phyloP scores from a whole-genome alignment of 2,888 invertebrate species.

The Leptopilina syphax region DNA sequence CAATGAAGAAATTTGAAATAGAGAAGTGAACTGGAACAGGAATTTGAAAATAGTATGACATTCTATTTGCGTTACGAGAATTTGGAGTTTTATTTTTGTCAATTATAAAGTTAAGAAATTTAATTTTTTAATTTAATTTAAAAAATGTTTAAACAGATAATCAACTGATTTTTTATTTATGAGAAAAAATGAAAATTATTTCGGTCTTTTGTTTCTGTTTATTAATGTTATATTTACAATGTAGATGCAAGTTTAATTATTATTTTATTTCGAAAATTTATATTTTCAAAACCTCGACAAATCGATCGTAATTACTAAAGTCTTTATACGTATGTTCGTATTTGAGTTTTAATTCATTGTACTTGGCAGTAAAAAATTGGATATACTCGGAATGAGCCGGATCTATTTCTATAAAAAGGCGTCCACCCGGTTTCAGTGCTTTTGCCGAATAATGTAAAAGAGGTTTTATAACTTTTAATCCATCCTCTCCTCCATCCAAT shows the following conservation, averaged over 20 bases:
- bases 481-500: constrained; percentile 83
- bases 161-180: too few species aligned
- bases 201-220: neutral
- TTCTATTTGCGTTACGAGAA: too few species aligned
- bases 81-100: too few species aligned
- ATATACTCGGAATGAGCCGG: constrained; percentile 79
- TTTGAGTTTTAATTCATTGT: constrained; percentile 71
- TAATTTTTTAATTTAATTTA: too few species aligned
- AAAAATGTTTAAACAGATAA: too few species aligned
- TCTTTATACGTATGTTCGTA: constrained; percentile 78
- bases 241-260: too few species aligned
- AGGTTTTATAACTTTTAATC: constrained; percentile 79
- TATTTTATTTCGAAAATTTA: neutral
- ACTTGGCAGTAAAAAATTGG: constrained; percentile 75
- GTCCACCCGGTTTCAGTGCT: constrained; percentile 77
- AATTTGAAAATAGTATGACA: too few species aligned
- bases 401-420: constrained; percentile 81
- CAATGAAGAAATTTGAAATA: too few species aligned
- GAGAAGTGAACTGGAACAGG: too few species aligned
- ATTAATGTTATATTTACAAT: constrained; percentile 11
- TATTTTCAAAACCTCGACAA: constrained; percentile 79
- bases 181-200: too few species aligned
- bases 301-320: constrained; percentile 79
- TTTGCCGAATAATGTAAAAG: constrained; percentile 79
- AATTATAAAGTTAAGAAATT: too few species aligned